phyloP scores from a whole-genome alignment of 2,797 vertebrate genomes.

The Thaleichthys pacificus region DNA sequence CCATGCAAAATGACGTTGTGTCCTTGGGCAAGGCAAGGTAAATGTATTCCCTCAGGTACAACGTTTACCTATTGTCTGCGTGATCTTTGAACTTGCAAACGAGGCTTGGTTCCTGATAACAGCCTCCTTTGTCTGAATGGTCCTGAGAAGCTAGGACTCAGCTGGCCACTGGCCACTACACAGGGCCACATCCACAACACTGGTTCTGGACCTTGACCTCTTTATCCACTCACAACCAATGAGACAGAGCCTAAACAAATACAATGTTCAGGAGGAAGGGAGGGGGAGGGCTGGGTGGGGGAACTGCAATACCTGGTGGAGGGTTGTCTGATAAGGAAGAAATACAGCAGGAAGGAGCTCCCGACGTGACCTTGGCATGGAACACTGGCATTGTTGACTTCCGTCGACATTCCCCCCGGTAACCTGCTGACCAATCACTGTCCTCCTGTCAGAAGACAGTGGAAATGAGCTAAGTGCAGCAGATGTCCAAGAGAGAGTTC shows the following conservation, averaged over 20 bases:
- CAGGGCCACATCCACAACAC: conserved; percentile 35
- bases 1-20: no score
- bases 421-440: conserved; percentile 32
- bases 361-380: conserved; percentile 45
- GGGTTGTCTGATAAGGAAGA: conserved; percentile 47
- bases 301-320: conserved; percentile 38
- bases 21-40: no score
- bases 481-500: not conserved
- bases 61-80: no score
- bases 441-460: conserved; percentile 27
- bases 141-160: conserved; percentile 1
- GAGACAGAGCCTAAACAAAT: conserved; percentile 18
- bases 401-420: conserved; percentile 20
- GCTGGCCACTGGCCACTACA: conserved; percentile 8
- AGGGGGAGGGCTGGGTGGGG: conserved; percentile 1
- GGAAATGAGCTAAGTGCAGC: not conserved
- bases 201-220: conserved; percentile 39
- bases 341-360: conserved; percentile 33
- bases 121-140: conserved; percentile 42
- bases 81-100: no score
- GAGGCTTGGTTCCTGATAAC: conserved; percentile 40
- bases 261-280: conserved; percentile 21
- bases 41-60: no score
- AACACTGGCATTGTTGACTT: conserved; percentile 41
- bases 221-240: conserved; percentile 45